Base-by-base conservation (phyloP, 2,888 invertebrate genomes). In the Macrophya alboannulata region DNA sequence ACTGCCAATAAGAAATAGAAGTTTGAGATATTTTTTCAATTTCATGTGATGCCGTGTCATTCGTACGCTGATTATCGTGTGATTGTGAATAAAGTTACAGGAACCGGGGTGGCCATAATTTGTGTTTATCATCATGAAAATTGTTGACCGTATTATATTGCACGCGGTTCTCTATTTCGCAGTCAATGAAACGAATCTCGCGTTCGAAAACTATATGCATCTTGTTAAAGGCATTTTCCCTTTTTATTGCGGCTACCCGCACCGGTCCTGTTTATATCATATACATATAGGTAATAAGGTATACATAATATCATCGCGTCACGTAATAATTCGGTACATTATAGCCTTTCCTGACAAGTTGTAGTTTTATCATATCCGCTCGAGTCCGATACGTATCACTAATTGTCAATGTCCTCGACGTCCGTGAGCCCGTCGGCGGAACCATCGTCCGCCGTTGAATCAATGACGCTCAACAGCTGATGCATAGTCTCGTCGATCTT, bases 321-420 rank as follows among this genome's bases (percentile, higher is more conserved):
- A 21, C 31, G 45, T 74, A 74, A 45, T n/a, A 74, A 45, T 21
- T n/a, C 0, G 0, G 25, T 25, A 25, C 9, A 74, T 74, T 10
- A 45, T 74, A 45, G 72, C 45, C 72, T 74, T 45, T 74, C 15
- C n/a, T n/a, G 40, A 17, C 10, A 21, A 43, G 72, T 74, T 45
- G 9, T 25, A 21, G n/a, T 74, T 4, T 6, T 25, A 74, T 74
- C 45, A 3, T 45, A 45, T 45, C 45, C n/a, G 72, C 45, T 43
- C 15, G 68, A 15, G 10, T 25, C 6, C 25, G 37, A 25, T 48
- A 31, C 9, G 17, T 45, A 81, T 45, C 81, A 92, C 84, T 93
- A 93, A 15, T 93, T 86, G 71, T 93, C 93, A 17, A 93, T 86
- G 65, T 93, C 93, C 72, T 93, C 93, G 9, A 93, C 87, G 45